phyloP scores from a whole-genome alignment of 2,113 vertebrate genomes.

The Todiramphus saurophagus region DNA sequence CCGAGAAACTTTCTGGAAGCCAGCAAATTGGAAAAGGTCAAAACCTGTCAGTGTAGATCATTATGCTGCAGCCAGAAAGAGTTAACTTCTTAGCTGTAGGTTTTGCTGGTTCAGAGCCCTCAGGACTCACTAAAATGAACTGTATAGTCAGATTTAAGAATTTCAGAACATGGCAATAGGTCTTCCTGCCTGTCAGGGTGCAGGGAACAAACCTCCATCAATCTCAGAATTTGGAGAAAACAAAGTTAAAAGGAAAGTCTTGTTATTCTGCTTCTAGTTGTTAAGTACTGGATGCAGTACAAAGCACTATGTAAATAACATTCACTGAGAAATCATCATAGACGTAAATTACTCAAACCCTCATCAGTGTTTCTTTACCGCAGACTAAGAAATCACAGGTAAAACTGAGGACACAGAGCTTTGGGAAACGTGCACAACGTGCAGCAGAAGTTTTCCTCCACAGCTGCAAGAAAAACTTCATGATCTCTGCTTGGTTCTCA shows the following conservation, averaged over 20 bases:
- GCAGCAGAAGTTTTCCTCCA: not conserved
- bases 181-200: not conserved
- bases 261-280: not conserved
- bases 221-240: not conserved
- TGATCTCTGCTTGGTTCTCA: not conserved
- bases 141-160: not conserved
- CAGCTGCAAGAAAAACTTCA: not conserved
- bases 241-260: not conserved
- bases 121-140: not conserved
- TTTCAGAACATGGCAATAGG: not conserved
- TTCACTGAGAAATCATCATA: not conserved
- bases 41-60: not conserved
- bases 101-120: not conserved
- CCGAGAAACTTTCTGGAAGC: not conserved
- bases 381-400: not conserved
- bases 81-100: not conserved
- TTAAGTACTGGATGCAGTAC: not conserved
- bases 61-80: not conserved
- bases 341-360: not conserved
- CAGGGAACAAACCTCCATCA: rapidly evolving
- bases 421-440: rapidly evolving
- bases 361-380: not conserved
- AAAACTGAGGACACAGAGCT: not conserved
- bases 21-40: not conserved
- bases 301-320: not conserved